A percentile compares a stretch with the other conserved stretches of the same genome.
These are phyloP conservation scores for Lepilemur ruficaudatus DNA, from an alignment of 2,797 vertebrate genomes.

Conservation along the genomic window DNA sequence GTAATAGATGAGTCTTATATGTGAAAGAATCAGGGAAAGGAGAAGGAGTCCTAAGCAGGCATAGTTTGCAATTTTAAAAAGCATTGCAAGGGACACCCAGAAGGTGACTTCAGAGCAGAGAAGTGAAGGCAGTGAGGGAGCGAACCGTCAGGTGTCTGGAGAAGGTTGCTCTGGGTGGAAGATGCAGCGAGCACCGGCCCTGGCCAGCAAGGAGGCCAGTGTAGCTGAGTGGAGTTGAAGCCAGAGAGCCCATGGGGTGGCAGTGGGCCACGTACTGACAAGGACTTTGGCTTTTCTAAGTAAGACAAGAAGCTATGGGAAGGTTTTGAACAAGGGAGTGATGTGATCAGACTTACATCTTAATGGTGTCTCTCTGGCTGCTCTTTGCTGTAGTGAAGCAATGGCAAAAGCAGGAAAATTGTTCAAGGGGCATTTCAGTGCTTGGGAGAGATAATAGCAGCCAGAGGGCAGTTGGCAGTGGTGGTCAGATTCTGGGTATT, in stretches of 20 bases:
- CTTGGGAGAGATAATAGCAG: neutral
- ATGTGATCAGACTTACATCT: neutral
- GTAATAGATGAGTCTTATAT: neutral
- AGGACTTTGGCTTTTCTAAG: neutral
- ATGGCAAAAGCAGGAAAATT: neutral
- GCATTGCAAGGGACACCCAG: neutral
- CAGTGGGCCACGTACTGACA: fast-evolving
- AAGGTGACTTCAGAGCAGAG: neutral
- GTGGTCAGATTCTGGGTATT: neutral
- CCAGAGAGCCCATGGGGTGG: neutral
- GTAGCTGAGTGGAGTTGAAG: neutral
- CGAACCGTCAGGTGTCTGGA: fast-evolving
- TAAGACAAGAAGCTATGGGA: neutral
- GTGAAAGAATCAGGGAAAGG: neutral
- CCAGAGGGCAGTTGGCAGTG: neutral
- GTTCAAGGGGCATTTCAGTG: neutral
- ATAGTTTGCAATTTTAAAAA: neutral
- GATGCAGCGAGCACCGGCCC: neutral
- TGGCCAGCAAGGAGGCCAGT: neutral
- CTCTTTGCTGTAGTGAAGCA: neutral
- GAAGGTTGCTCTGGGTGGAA: neutral
- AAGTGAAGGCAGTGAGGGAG: neutral
- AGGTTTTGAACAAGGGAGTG: neutral
- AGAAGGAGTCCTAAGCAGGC: neutral
- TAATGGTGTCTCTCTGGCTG: neutral